Base-by-base conservation (phyloP, 1,140 invertebrate species). In the Drosophila mayri region DNA sequence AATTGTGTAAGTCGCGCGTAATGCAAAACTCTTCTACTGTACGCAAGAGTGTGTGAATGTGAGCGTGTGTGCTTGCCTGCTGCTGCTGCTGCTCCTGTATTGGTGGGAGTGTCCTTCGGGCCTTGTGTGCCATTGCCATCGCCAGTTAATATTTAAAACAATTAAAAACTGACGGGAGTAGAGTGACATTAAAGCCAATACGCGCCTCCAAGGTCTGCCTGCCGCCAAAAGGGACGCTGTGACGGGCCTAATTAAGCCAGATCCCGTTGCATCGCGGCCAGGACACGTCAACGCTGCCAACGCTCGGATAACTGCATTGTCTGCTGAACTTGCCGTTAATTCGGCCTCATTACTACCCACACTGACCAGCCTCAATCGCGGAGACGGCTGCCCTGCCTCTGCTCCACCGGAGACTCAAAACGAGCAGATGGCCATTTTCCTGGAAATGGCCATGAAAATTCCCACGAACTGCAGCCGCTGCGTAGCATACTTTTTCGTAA, bases 121-220 rank as follows among this genome's bases (percentile, higher is more conserved):
- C 60, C 47, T 46, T 68, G 38, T 60, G 50, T 37, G 37, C 43
- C 11, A 43, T 38, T 47, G 55, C 57, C 35, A 12, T 41, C 28
- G 54, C 37, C 54, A 63, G 59, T 67, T 75, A 59, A 63, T 79
- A 76, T 77, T 81, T 70, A 74, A 85, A 85, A 86, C 82, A 85
- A 81, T 86, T 78, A 72, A 72, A 49, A 65, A 50, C 46, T 18
- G 43, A 43, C 72, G 50, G 14, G 35, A 38, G 35, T 25, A 49
- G 25, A 57, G 41, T 46, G 58, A 73, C 58, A 64, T 37, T 38
- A 68, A 50, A 65, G 66, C 66, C 54, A 41, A 47, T 59, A 30
- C 37, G 22, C 37, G 43, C 14, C 14, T 10, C 64, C 35, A 58
- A 35, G 68, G 50, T 40, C 50, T 4, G 49, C 2, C 4, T 20